A percentile compares a stretch with the other conserved stretches of the same genome.
These are phyloP conservation scores for Apotomis capreana DNA, from an alignment of 2,888 invertebrate genomes.

Conservation along the genomic window DNA sequence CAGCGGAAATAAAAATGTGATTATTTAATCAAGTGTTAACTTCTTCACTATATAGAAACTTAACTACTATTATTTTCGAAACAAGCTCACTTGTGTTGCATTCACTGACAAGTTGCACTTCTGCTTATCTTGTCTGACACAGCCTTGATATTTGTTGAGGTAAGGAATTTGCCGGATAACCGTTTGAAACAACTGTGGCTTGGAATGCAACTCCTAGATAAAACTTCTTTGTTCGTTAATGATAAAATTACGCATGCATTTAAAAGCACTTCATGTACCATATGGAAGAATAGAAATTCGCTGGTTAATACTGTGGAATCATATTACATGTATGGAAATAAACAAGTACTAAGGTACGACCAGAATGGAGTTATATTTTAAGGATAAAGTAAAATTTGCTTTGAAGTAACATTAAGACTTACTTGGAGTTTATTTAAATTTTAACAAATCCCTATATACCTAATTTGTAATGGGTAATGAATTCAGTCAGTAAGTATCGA, in stretches of 20 bases:
- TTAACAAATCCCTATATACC: no score
- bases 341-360: no score
- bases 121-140: slow-evolving; percentile 44
- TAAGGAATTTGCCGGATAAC: slow-evolving; percentile 63
- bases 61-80: neutral
- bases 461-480: no score
- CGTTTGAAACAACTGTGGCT: slow-evolving; percentile 44
- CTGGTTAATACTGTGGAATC: neutral
- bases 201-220: slow-evolving; percentile 36
- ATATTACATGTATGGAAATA: no score
- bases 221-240: slow-evolving; percentile 48
- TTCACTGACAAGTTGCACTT: neutral
- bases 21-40: neutral
- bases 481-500: no score
- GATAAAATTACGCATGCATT: slow-evolving; percentile 26
- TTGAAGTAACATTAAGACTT: no score
- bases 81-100: slow-evolving; percentile 13
- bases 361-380: no score
- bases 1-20: neutral
- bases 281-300: neutral
- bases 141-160: slow-evolving; percentile 61
- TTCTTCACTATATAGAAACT: neutral
- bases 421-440: no score
- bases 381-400: no score
- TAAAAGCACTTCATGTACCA: slow-evolving; percentile 9